phyloP scores from a whole-genome alignment of 2,797 vertebrate species.

The Macropus fuliginosus region DNA sequence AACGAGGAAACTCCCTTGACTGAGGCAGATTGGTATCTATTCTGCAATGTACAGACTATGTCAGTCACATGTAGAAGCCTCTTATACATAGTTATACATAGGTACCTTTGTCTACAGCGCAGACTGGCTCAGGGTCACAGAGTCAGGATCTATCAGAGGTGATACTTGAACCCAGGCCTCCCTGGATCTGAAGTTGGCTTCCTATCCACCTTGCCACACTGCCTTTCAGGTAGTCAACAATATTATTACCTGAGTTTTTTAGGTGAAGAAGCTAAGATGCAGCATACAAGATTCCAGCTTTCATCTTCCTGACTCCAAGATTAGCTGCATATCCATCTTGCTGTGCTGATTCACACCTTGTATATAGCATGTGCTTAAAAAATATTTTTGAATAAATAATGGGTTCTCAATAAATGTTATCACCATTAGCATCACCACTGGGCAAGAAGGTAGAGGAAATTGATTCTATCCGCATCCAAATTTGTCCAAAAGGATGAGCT shows the following conservation, averaged over 20 bases:
- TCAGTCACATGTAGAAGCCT: neutral
- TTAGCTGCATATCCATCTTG: neutral
- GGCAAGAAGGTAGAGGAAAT: slow-evolving; percentile 73
- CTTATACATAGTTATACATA: neutral
- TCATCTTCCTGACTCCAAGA: neutral
- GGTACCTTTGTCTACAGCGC: neutral
- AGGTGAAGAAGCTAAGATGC: neutral
- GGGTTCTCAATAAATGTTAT: neutral
- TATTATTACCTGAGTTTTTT: neutral
- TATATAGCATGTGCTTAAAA: neutral
- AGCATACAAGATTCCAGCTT: neutral
- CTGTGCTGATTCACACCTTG: neutral
- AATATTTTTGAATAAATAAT: neutral
- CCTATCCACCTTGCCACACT: neutral
- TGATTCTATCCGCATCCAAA: slow-evolving; percentile 62
- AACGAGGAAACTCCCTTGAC: neutral
- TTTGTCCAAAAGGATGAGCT: slow-evolving; percentile 70
- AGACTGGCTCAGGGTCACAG: neutral
- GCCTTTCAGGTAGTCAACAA: neutral
- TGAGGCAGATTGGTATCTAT: neutral
- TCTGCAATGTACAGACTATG: neutral
- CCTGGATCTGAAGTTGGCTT: neutral
- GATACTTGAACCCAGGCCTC: neutral
- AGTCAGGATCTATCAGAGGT: neutral
- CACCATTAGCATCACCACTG: neutral